A percentile compares a stretch with the other conserved stretches of the same genome.
Conservation (phyloP, 2,113 vertebrate genomes). For the Urocitellus parryii region DNA sequence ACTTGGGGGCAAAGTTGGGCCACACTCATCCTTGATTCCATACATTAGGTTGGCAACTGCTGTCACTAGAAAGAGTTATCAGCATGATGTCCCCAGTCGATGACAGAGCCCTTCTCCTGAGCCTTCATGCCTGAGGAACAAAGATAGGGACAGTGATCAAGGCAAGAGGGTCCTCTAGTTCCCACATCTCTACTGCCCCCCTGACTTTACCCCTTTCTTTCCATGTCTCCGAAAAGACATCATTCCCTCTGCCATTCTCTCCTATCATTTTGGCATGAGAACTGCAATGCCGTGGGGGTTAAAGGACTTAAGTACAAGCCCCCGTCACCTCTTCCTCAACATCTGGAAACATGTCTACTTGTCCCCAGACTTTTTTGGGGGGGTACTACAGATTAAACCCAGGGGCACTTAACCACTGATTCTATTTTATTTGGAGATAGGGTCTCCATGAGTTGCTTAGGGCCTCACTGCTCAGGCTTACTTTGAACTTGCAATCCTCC, state of each 20-base stretch:
- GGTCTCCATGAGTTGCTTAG: no score
- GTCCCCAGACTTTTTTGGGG: not conserved
- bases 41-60: not conserved
- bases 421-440: no score
- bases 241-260: not conserved
- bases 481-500: no score
- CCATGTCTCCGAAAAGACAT: not conserved
- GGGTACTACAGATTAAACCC: no score
- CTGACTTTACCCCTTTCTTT: not conserved
- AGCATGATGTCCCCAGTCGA: slow-evolving; percentile 52
- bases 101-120: slow-evolving; percentile 11
- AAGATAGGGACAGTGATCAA: not conserved
- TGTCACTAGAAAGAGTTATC: not conserved
- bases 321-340: not conserved
- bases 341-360: accelerated
- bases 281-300: not conserved
- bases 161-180: not conserved
- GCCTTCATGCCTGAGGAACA: not conserved
- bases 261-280: not conserved
- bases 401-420: no score
- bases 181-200: no score
- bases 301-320: not conserved
- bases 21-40: not conserved
- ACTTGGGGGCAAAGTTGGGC: not conserved
- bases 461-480: no score